Evolutionary conservation across 2,797 vertebrate species (phyloP).

Genomic region (Otolemur crassicaudatus): DNA sequence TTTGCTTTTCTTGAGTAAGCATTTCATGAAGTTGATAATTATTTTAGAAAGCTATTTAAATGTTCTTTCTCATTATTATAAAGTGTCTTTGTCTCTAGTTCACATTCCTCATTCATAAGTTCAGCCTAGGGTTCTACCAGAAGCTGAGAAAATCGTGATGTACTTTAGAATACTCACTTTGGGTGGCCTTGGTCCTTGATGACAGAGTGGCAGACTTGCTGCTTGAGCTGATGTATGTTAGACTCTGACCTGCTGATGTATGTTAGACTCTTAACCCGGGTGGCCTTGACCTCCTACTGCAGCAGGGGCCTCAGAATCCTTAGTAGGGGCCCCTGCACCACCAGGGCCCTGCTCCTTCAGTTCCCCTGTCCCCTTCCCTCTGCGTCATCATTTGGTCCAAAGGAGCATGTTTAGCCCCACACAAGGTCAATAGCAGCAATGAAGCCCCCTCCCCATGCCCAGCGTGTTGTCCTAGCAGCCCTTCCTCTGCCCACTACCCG

Average conservation of each 20-base stretch:
- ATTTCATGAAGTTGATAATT: background rate
- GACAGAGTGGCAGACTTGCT: no score
- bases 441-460: background rate
- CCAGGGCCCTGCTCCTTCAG: background rate
- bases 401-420: background rate
- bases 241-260: background rate
- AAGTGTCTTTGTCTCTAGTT: background rate
- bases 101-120: rapidly evolving
- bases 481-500: background rate
- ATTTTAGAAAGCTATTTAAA: background rate
- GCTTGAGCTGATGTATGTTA: background rate
- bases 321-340: background rate
- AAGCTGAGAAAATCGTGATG: rapidly evolving
- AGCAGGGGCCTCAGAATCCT: background rate
- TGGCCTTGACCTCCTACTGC: background rate
- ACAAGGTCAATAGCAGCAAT: background rate
- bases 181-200: background rate
- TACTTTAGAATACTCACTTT: background rate
- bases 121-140: no score
- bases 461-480: background rate
- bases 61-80: background rate
- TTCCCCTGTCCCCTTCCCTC: background rate
- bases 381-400: background rate
- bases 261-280: background rate
- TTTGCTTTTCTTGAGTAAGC: background rate